Conservation (phyloP, 2,113 vertebrate species). For the Emydocephalus ijimae region DNA sequence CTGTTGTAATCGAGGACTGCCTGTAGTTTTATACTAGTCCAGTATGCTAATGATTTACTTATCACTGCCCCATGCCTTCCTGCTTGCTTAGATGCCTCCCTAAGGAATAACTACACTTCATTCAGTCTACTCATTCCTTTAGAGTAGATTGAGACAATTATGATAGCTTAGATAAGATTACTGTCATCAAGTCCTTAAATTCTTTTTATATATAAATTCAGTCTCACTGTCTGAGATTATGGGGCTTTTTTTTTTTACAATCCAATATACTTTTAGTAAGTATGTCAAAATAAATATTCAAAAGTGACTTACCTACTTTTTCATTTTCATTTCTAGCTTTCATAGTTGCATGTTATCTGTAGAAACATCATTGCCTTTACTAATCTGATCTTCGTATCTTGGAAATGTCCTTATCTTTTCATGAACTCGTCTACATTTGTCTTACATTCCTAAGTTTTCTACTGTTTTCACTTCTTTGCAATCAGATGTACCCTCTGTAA, state of each 20-base stretch:
- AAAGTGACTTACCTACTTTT: neutral
- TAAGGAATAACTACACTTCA: neutral
- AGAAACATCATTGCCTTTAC: neutral
- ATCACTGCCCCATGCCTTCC: neutral
- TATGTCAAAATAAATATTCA: neutral
- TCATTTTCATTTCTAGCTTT: neutral
- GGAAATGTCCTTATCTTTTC: neutral
- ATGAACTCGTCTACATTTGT: neutral
- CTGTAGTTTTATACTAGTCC: neutral
- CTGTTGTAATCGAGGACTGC: too few relatives aligned
- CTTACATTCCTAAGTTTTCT: neutral
- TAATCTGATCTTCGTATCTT: neutral
- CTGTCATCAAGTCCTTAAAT: neutral
- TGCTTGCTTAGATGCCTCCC: neutral
- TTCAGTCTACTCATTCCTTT: neutral
- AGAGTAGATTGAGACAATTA: neutral
- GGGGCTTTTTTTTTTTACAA: neutral
- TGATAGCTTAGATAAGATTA: neutral
- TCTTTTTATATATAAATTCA: neutral
- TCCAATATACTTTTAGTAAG: neutral
- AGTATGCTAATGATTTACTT: neutral
- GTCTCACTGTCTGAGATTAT: neutral
- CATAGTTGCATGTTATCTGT: neutral
- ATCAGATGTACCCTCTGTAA: neutral
- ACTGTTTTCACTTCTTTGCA: neutral